phyloP scores from a whole-genome alignment of 1,140 invertebrate genomes.

The Drosophila rufa region DNA sequence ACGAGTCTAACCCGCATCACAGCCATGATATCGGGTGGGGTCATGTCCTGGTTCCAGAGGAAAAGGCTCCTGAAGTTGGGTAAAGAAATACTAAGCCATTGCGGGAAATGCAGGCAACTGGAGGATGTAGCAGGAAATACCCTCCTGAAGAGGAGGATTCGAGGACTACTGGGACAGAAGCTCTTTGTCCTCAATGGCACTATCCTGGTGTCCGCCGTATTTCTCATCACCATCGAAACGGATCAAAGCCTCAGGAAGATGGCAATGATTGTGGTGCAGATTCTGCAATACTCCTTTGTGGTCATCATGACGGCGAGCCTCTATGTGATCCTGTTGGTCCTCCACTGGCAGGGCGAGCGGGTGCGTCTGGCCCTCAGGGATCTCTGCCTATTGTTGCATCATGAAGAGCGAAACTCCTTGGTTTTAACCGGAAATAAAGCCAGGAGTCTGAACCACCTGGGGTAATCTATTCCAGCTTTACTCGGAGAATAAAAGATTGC shows the following conservation, averaged over 20 bases:
- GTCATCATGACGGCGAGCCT: slow-evolving; percentile 13
- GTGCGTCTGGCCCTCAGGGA: slow-evolving; percentile 10
- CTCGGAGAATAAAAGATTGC: slow-evolving; percentile 4
- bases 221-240: slow-evolving; percentile 17
- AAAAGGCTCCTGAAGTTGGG: slow-evolving; percentile 1
- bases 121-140: not conserved
- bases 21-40: slow-evolving; percentile 21
- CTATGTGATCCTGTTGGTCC: slow-evolving; percentile 9
- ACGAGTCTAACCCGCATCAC: slow-evolving; percentile 23
- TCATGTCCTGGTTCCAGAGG: slow-evolving; percentile 16
- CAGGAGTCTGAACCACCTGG: not conserved
- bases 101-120: not conserved
- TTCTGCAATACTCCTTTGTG: slow-evolving; percentile 28
- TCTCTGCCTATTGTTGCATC: not conserved
- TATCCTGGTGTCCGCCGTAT: not conserved
- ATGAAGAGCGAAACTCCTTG: not conserved
- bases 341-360: slow-evolving; percentile 36
- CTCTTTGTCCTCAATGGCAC: slow-evolving; percentile 1
- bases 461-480: slow-evolving; percentile 11
- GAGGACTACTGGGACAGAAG: slow-evolving; percentile 6
- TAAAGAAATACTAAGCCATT: slow-evolving; percentile 7
- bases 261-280: slow-evolving; percentile 9
- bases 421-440: not conserved
- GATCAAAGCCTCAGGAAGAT: not conserved
- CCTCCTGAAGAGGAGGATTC: not conserved